Evolutionary conservation across 2,888 invertebrate genomes (phyloP).

Genomic region (Stenoptilia bipunctidactyla): DNA sequence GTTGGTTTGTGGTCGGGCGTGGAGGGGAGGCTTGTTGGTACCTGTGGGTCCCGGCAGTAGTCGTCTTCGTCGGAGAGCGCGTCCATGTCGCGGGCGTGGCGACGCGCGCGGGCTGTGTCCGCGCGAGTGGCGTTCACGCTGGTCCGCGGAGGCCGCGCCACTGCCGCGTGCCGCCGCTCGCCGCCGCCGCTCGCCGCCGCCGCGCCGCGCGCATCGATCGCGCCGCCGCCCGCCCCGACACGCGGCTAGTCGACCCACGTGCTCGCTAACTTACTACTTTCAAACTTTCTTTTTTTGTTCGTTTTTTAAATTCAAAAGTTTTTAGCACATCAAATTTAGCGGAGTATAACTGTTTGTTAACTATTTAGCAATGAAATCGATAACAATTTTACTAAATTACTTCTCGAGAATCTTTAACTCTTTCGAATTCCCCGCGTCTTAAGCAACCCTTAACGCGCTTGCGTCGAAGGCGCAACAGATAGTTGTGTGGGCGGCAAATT

Average conservation of each 20-base stretch:
- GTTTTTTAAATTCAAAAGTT: too few species aligned
- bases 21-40: conserved; percentile 21
- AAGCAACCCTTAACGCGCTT: background rate
- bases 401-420: too few species aligned
- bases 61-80: conserved; percentile 67
- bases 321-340: too few species aligned
- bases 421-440: too few species aligned
- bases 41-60: conserved; percentile 59
- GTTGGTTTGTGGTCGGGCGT: background rate
- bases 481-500: conserved; percentile 57
- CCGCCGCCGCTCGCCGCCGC: conserved; percentile 39
- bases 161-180: conserved; percentile 56
- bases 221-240: conserved; percentile 25
- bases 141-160: conserved; percentile 57
- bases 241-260: conserved; percentile 13
- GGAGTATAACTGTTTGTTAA: too few species aligned
- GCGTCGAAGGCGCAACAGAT: conserved; percentile 49
- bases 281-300: too few species aligned
- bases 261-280: background rate
- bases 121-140: conserved; percentile 53
- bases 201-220: conserved; percentile 31
- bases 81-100: conserved; percentile 49
- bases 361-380: too few species aligned
- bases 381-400: too few species aligned
- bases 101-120: conserved; percentile 37